phyloP scores from a whole-genome alignment of 2,797 vertebrate genomes.

The Philypnodon macrostomus region DNA sequence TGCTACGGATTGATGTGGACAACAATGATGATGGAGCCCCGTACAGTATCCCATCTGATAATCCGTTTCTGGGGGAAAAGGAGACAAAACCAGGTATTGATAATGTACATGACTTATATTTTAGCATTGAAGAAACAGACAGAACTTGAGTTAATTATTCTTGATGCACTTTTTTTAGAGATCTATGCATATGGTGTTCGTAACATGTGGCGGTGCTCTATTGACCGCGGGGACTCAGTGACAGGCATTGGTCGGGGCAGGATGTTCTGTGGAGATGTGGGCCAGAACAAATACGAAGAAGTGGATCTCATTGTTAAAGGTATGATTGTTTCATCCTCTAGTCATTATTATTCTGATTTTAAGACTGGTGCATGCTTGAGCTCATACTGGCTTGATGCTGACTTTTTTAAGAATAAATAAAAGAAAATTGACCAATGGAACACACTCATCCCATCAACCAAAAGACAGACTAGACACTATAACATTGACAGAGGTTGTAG shows the following conservation, averaged over 20 bases:
- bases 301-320: constrained; percentile 80
- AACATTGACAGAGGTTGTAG: too few species aligned
- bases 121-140: too few species aligned
- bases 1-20: constrained; percentile 76
- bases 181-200: constrained; percentile 83
- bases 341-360: constrained; percentile 1
- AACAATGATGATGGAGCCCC: constrained; percentile 71
- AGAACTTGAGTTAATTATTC: too few species aligned
- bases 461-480: too few species aligned
- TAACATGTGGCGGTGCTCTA: constrained; percentile 86
- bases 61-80: constrained; percentile 77
- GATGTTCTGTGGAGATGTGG: constrained; percentile 83
- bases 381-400: not conserved
- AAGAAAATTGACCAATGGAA: not conserved
- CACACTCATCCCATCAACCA: not conserved
- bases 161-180: constrained; percentile 52
- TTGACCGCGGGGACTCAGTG: constrained; percentile 78
- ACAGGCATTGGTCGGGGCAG: constrained; percentile 71
- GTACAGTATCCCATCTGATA: constrained; percentile 81
- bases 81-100: constrained; percentile 58
- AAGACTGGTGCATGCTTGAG: not conserved
- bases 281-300: constrained; percentile 85
- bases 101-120: too few species aligned
- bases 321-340: constrained; percentile 8
- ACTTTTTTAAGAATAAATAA: not conserved